phyloP scores from a whole-genome alignment of 1,140 invertebrate genomes.

The Andrena cerasifolii region DNA sequence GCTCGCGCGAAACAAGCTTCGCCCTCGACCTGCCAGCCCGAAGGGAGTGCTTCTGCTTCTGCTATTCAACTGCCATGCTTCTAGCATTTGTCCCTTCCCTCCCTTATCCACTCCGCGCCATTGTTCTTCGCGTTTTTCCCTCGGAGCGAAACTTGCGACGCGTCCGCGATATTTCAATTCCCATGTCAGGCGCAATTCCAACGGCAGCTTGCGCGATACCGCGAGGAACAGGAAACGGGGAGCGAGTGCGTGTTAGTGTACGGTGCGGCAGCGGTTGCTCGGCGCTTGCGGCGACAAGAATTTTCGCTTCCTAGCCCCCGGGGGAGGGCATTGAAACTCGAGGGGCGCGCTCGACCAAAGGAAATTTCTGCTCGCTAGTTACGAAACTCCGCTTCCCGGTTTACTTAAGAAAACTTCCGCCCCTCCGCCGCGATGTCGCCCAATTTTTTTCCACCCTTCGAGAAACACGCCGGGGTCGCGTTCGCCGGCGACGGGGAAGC shows the following conservation, averaged over 20 bases:
- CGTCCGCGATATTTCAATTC: constrained; percentile 14
- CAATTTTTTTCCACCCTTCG: background rate
- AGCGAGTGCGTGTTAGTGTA: background rate
- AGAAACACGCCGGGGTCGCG: too few species aligned
- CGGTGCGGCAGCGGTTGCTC: background rate
- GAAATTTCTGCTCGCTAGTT: constrained; percentile 4
- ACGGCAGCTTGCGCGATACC: background rate
- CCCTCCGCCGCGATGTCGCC: background rate
- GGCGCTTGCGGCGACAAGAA: background rate
- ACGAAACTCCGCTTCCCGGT: constrained; percentile 12
- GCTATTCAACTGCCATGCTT: constrained; percentile 2
- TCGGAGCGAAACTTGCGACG: constrained; percentile 5
- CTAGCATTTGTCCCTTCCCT: background rate
- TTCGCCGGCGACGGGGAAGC: too few species aligned
- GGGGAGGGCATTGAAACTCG: background rate
- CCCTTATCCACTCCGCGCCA: background rate
- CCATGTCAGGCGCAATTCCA: constrained; percentile 3
- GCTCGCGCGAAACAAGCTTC: constrained; percentile 13
- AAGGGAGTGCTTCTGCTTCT: background rate
- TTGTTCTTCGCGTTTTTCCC: constrained; percentile 16
- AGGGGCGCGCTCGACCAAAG: background rate
- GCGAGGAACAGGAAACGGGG: background rate
- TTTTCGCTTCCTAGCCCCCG: background rate
- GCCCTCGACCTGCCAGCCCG: background rate
- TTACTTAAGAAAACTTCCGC: constrained; percentile 21